phyloP scores from a whole-genome alignment of 2,797 vertebrate species.

The Eulemur albifrons region DNA sequence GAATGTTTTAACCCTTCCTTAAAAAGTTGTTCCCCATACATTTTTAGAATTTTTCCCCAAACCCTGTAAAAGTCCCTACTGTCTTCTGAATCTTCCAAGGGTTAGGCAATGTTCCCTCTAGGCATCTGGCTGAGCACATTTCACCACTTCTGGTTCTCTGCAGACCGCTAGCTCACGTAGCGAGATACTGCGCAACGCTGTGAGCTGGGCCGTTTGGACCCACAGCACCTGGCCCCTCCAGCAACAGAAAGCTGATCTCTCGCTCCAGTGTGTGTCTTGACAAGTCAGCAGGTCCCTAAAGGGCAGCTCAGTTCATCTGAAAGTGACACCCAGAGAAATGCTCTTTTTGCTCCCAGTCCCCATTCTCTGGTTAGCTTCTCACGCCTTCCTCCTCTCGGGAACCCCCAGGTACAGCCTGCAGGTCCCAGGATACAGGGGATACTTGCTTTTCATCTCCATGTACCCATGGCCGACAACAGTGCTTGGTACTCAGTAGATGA shows the following conservation, averaged over 20 bases:
- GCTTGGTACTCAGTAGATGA: neutral
- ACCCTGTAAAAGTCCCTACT: neutral
- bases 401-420: neutral
- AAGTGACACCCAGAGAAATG: neutral
- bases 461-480: neutral
- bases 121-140: neutral
- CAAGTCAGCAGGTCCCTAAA: neutral
- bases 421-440: neutral
- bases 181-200: accelerated
- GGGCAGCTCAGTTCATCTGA: neutral
- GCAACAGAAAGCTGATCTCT: neutral
- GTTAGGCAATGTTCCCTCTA: neutral
- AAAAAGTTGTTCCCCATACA: neutral
- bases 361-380: neutral
- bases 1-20: neutral
- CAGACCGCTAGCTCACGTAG: neutral
- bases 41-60: neutral
- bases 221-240: neutral
- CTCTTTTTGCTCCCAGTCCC: neutral
- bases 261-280: neutral
- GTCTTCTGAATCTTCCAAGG: neutral
- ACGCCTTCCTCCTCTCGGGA: neutral
- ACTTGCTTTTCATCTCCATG: neutral
- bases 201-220: neutral
- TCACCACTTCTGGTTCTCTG: neutral